phyloP scores from a whole-genome alignment of 2,113 vertebrate species.

The Microcebus murinus region DNA sequence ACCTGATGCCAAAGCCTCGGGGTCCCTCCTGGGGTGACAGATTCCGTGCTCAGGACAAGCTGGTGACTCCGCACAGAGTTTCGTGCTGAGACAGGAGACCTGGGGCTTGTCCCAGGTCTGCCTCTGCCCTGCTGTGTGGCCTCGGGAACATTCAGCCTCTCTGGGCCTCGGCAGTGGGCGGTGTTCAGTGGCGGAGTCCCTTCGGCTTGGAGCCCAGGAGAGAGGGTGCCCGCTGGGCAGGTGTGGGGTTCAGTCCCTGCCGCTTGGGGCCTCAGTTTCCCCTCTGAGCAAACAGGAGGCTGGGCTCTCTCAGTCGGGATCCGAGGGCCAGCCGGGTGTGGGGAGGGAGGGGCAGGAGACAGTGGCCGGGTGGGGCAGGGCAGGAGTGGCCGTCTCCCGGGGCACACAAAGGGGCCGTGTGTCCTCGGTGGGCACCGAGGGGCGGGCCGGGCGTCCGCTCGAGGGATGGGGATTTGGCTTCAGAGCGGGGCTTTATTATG shows the following conservation, averaged over 20 bases:
- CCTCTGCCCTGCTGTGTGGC: background rate
- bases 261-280: conserved; percentile 31
- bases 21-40: background rate
- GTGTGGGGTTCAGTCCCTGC: background rate
- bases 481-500: conserved; percentile 77
- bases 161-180: background rate
- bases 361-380: background rate
- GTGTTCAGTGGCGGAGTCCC: background rate
- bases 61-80: rapidly evolving
- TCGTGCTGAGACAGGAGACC: background rate
- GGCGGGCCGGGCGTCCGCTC: background rate
- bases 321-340: background rate
- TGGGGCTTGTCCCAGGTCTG: background rate
- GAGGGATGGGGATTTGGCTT: conserved; percentile 75
- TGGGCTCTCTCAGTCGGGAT: background rate
- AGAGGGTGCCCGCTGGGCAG: background rate
- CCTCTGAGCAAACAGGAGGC: background rate
- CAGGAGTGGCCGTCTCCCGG: background rate
- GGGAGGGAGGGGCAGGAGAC: background rate
- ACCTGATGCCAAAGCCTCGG: rapidly evolving
- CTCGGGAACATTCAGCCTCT: background rate
- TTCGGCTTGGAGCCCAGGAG: background rate
- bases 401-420: conserved; percentile 78
- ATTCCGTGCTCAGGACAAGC: background rate
- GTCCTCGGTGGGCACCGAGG: conserved; percentile 67